phyloP scores from a whole-genome alignment of 1,140 invertebrate genomes.

The Elymnias hypermnestra region DNA sequence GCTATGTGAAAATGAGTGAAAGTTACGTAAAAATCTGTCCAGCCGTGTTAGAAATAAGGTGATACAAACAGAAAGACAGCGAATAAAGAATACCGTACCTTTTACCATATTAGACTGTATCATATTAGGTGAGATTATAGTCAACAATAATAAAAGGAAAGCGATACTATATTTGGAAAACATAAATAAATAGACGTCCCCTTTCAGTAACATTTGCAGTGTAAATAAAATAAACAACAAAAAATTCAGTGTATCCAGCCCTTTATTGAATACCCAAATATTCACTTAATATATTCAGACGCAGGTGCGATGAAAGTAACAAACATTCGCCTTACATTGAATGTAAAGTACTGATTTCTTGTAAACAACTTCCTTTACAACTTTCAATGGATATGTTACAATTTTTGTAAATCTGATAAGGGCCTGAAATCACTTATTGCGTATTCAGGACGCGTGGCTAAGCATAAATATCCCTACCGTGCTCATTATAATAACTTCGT shows the following conservation, averaged over 20 bases:
- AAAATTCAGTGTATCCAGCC: slow-evolving; percentile 30
- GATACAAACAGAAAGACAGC: no score
- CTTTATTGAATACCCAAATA: slow-evolving; percentile 56
- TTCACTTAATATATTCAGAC: slow-evolving; percentile 9
- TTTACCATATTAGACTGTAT: no score
- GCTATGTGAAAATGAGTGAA: no score
- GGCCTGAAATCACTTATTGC: slow-evolving; percentile 38
- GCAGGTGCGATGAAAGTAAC: not conserved
- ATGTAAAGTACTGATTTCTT: not conserved
- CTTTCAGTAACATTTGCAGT: slow-evolving; percentile 46
- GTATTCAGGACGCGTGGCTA: slow-evolving; percentile 57
- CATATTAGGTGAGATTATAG: no score
- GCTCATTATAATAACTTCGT: slow-evolving; percentile 68
- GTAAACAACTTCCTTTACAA: slow-evolving; percentile 5
- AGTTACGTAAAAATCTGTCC: no score
- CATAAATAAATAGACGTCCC: slow-evolving; percentile 22
- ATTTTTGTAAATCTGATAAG: slow-evolving; percentile 8
- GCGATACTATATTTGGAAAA: slow-evolving; percentile 9
- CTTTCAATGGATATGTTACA: slow-evolving; percentile 14
- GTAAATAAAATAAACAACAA: slow-evolving; percentile 48
- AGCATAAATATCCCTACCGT: slow-evolving; percentile 70
- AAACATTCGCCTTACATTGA: slow-evolving; percentile 8
- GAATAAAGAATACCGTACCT: no score
- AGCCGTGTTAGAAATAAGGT: no score
- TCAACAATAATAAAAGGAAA: no score